Base-by-base conservation (phyloP, 2,888 invertebrate genomes). In the Masnerella sp. region DNA sequence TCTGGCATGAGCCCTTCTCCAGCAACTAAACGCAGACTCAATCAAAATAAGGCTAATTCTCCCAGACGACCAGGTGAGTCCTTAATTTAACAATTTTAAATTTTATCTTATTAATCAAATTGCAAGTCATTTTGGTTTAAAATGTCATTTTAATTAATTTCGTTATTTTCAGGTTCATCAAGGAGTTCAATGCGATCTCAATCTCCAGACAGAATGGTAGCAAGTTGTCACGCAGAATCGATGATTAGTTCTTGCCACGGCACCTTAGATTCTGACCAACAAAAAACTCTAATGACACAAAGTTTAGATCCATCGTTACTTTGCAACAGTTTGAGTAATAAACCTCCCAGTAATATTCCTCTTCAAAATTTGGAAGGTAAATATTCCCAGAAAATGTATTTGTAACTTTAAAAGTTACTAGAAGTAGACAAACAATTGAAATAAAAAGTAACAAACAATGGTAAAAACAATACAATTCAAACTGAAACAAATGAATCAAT, bases 171-270 rank as follows among this genome's bases (percentile, higher is more conserved):
- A 83, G 83, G 79, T 77, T 77, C 83, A 2, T 79, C 83, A 7
- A 80, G 85, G 43, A 85, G 75, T 71, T 81, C 84, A 7, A 76
- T 83, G 72, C 81, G 84, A 75, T 76, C 83, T 68, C 90, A 90
- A 28, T 94, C 94, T 0, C 94, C 94, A 0, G 94, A 94, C 85
- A 90, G 93, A 7, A 92, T 94, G 89, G 89, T 91, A 0, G 90
- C 92, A 8, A 94, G 94, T 84, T 94, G 92, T 88, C 94, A 94
- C 83, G 87, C 89, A 2, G 86, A 86, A 40, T 68, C 85, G 5
- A 85, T 85, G 82, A 79, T 83, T 7, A 81, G 84, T 3, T 84
- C 85, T 5, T 81, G 82, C 56, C 85, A 84, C 36, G 75, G 81
- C 40, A 77, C 69, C 28, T 68, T 84, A 15, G 77, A 80, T 64